These are phyloP conservation scores for Nothoprocta pentlandii DNA, from an alignment of 2,113 vertebrate genomes.

Conservation along the genomic window DNA sequence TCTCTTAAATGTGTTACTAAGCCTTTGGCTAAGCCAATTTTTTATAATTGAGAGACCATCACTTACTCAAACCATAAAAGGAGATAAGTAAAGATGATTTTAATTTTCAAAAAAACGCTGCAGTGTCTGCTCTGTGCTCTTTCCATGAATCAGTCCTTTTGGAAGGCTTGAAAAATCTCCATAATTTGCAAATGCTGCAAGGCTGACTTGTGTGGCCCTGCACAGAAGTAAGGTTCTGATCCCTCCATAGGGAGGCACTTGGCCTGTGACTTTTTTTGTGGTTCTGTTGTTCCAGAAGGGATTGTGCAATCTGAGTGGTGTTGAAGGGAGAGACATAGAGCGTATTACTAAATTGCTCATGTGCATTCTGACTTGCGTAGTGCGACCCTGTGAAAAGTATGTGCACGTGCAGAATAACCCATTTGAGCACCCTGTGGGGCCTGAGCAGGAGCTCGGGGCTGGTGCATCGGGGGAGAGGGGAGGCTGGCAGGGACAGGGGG, in stretches of 20 bases:
- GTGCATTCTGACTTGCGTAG: background rate
- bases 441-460: background rate
- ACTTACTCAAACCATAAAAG: background rate
- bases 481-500: background rate
- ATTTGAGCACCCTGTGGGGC: background rate
- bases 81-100: background rate
- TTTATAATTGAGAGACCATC: background rate
- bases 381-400: background rate
- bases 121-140: background rate
- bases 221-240: background rate
- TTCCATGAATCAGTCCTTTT: background rate
- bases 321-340: background rate
- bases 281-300: background rate
- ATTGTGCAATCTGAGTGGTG: background rate
- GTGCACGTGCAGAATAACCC: background rate
- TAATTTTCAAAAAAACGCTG: background rate
- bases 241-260: fast-evolving
- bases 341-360: background rate
- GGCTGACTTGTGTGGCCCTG: background rate
- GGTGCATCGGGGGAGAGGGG: background rate
- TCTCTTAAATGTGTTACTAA: background rate
- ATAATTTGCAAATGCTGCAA: fast-evolving
- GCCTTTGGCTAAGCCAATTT: background rate
- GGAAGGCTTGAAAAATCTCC: background rate
- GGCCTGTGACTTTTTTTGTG: background rate